Percentiles rank a stretch among this genome's conserved stretches.
phyloP scores from a whole-genome alignment of 2,888 invertebrate genomes.

The Cancer borealis region DNA sequence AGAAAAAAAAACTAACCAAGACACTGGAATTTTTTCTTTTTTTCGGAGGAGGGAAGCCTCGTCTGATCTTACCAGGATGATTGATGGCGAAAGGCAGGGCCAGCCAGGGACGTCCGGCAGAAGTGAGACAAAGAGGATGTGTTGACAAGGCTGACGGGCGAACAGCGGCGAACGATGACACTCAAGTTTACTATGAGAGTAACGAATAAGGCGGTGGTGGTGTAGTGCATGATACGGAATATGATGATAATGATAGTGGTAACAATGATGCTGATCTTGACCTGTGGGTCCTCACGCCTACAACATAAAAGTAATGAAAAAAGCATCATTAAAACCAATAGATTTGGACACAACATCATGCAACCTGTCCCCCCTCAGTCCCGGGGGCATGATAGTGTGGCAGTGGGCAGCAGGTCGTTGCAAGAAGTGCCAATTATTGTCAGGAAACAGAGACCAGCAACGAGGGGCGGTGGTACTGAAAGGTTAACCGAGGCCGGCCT shows the following conservation, averaged over 20 bases:
- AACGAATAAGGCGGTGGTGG: background rate
- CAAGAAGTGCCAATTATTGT: background rate
- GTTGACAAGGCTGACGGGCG: background rate
- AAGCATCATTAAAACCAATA: background rate
- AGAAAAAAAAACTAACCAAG: background rate
- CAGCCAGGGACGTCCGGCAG: background rate
- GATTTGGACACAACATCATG: background rate
- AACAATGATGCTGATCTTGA: background rate
- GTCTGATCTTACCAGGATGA: background rate
- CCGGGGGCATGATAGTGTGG: background rate
- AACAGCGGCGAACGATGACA: background rate
- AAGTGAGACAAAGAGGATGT: background rate
- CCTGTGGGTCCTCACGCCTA: background rate
- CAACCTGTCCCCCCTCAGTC: background rate
- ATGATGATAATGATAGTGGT: background rate
- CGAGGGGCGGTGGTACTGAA: background rate
- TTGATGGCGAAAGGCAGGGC: background rate
- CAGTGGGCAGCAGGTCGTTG: background rate
- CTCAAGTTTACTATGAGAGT: background rate
- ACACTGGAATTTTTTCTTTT: background rate
- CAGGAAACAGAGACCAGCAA: background rate
- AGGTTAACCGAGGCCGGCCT: constrained; percentile 9
- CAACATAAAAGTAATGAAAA: background rate
- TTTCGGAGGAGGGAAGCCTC: background rate
- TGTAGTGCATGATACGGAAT: background rate